A percentile compares a stretch with the other conserved stretches of the same genome.
Conservation (phyloP, 2,888 invertebrate species). For the Stramonita haemastoma region DNA sequence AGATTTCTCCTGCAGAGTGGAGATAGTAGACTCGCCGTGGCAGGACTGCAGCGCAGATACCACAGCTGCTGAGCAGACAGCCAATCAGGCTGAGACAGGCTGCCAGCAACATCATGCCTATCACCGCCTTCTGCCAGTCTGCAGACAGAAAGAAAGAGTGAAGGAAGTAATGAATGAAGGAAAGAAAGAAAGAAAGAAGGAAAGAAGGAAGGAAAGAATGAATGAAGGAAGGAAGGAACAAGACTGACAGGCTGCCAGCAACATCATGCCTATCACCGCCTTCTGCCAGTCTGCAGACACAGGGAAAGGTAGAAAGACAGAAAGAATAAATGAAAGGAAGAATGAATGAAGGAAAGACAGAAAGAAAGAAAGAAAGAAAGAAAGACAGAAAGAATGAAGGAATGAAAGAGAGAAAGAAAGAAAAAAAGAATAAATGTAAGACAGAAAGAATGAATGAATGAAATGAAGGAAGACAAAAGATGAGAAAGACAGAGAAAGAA, state of each 20-base stretch:
- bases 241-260: conserved; percentile 69
- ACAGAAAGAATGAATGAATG: too few species aligned
- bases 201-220: not conserved
- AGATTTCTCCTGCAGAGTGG: conserved; percentile 77
- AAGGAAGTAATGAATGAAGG: not conserved
- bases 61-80: conserved; percentile 71
- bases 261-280: conserved; percentile 74
- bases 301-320: not conserved
- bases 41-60: conserved; percentile 72
- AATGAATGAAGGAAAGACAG: not conserved
- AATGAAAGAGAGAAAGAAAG: not conserved
- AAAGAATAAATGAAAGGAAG: not conserved
- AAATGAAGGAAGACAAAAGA: too few species aligned
- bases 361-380: too few species aligned
- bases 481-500: too few species aligned
- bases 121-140: conserved; percentile 77
- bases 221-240: not conserved
- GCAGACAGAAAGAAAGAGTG: conserved; percentile 23
- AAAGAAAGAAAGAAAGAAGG: not conserved
- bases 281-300: conserved; percentile 73
- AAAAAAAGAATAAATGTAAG: not conserved
- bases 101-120: conserved; percentile 75
- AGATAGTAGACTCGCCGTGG: conserved; percentile 77
- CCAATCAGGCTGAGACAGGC: conserved; percentile 74
- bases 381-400: not conserved